Conservation (phyloP, 2,113 vertebrate species). For the Mustela lutreola region DNA sequence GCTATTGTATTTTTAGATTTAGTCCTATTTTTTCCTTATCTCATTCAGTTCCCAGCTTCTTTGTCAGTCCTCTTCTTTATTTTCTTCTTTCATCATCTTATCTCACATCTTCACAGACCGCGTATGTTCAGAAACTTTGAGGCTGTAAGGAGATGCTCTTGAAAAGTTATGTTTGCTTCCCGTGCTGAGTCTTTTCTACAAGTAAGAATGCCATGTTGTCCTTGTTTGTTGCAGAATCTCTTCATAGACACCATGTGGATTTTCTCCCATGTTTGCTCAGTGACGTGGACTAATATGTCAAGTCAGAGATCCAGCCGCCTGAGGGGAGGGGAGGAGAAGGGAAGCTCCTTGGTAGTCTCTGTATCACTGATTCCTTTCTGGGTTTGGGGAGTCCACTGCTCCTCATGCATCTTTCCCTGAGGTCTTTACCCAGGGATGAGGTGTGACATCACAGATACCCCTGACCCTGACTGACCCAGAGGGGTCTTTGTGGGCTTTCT, state of each 20-base stretch:
- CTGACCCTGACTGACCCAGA: neutral
- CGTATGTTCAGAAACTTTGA: neutral
- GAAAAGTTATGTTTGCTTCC: neutral
- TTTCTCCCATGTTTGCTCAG: neutral
- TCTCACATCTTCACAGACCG: neutral
- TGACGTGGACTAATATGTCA: neutral
- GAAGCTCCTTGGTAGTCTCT: neutral
- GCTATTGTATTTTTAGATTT: constrained; percentile 22
- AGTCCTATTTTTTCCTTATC: neutral
- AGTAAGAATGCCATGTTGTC: neutral
- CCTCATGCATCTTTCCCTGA: neutral
- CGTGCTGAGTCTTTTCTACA: neutral
- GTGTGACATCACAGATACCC: neutral
- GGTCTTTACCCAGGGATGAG: neutral
- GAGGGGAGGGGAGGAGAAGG: neutral
- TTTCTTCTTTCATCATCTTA: neutral
- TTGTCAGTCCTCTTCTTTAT: constrained; percentile 6
- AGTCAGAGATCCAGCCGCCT: neutral
- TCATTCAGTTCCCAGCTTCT: neutral
- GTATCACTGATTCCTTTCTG: neutral
- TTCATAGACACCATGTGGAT: neutral
- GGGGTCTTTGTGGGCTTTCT: neutral
- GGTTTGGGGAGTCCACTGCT: neutral
- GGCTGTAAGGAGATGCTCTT: neutral
- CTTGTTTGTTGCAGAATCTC: neutral